Conservation (phyloP, 2,113 vertebrate genomes). For the Apus apus region DNA sequence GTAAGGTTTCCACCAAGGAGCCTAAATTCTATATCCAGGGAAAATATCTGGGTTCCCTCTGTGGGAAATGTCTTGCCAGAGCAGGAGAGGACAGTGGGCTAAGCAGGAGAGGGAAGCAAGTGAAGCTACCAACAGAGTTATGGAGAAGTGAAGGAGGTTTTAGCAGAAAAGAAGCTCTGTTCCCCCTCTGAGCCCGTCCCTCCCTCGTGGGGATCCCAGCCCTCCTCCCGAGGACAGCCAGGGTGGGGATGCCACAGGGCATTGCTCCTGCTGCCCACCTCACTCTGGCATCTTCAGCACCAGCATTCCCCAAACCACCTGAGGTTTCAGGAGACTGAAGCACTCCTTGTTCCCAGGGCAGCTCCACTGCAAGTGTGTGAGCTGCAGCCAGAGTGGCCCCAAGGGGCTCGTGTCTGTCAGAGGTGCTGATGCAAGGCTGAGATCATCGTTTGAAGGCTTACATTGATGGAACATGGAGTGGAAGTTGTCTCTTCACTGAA, state of each 20-base stretch:
- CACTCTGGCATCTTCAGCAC: not conserved
- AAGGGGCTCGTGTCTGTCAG: not conserved
- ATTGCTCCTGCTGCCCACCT: not conserved
- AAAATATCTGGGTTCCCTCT: not conserved
- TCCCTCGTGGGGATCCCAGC: not conserved
- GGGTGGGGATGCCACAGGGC: not conserved
- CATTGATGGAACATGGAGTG: conserved; percentile 26
- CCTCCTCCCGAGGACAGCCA: not conserved
- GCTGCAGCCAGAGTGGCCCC: not conserved
- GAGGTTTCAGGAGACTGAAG: not conserved
- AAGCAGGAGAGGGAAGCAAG: not conserved
- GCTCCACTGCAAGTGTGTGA: not conserved
- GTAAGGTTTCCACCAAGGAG: not conserved
- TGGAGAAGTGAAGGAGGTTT: not conserved
- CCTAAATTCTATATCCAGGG: not conserved
- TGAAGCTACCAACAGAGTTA: not conserved
- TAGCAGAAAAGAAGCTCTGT: not conserved
- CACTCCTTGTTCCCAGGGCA: not conserved
- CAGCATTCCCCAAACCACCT: not conserved
- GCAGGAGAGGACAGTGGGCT: not conserved
- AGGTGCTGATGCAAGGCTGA: not conserved
- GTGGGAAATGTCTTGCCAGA: not conserved
- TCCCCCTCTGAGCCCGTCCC: not conserved
- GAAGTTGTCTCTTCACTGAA: not conserved
- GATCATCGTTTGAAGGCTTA: not conserved